Evolutionary conservation across 2,113 vertebrate species (phyloP), one percentile per base, ranked within the genome.

Genomic region (Lates calcarifer): DNA sequence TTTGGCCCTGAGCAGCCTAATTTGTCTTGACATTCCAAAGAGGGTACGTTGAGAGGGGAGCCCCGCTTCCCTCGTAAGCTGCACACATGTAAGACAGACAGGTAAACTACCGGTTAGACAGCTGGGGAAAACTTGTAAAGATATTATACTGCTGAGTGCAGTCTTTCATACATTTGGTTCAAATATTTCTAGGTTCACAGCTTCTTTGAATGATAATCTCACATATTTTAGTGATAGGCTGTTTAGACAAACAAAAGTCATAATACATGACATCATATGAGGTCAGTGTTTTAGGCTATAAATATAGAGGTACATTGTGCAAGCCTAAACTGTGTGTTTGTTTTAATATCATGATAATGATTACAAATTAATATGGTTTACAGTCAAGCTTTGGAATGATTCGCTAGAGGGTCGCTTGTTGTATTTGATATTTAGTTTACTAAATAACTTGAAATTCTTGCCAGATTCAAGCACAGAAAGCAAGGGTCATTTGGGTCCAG

Each of bases 21-120:
- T 90, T 87, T 85, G 43, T 88, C 82, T 55, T 62, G 57, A 69
- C 73, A 85, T 87, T 90, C 84, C 84, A 58, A 0, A 57, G 69
- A 66, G 68, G 55, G 6, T 24, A 51, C n/a, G 56, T 62, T 1
- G 24, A 79, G 62, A 81, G 77, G 51, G 47, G 71, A 83, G 81
- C 79, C 76, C 79, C 28, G 9, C 0, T 71, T 88, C 41, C 74
- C 84, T 73, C 51, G 8, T 73, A 75, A 77, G 55, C 49, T 31
- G 37, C 61, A n/a, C 82, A 81, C 39, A 72, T 84, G 78, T 17
- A 13, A 33, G 77, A 65, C 45, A 53, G 64, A 67, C 49, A 75
- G 69, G 53, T 76, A 45, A 68, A 70, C 47, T 64, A 35, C 37
- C 66, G 45, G 45, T 20, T 57, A 24, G 71, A 82, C 35, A 45